Evolutionary conservation across 2,888 invertebrate genomes (phyloP).

Genomic region (Epiperipatus broadwayi): DNA sequence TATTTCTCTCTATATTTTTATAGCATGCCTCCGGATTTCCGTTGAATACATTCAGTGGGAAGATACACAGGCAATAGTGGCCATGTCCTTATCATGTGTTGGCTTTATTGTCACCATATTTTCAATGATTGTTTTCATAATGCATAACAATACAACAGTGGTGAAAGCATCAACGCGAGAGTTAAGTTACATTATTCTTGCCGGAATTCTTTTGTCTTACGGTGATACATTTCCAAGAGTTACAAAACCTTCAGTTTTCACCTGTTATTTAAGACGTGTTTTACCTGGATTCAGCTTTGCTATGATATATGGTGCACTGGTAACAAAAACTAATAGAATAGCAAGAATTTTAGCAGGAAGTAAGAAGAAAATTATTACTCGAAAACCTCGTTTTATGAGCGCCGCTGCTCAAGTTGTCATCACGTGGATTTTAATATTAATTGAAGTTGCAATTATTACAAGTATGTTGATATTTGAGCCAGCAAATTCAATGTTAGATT

Average conservation of each 20-base stretch:
- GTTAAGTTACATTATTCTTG: slow-evolving; percentile 62
- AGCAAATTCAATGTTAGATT: slow-evolving; percentile 37
- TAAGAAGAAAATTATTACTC: slow-evolving; percentile 67
- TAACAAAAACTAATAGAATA: slow-evolving; percentile 94
- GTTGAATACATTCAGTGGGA: slow-evolving; percentile 43
- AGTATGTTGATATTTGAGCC: slow-evolving; percentile 41
- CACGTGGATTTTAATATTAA: slow-evolving; percentile 61
- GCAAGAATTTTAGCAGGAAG: slow-evolving; percentile 92
- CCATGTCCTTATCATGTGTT: slow-evolving; percentile 49
- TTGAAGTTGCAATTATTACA: slow-evolving; percentile 56
- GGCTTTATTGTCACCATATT: slow-evolving; percentile 61
- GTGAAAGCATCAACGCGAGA: slow-evolving; percentile 75
- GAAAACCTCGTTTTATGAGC: slow-evolving; percentile 78
- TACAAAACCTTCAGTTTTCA: slow-evolving; percentile 50
- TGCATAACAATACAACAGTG: slow-evolving; percentile 79
- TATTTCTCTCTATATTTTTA: slow-evolving; percentile 15
- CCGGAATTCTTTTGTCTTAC: slow-evolving; percentile 61
- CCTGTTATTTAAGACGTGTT: slow-evolving; percentile 68
- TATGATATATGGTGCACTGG: slow-evolving; percentile 82
- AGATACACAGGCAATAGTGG: slow-evolving; percentile 41
- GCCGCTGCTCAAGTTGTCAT: slow-evolving; percentile 67
- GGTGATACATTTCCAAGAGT: slow-evolving; percentile 78
- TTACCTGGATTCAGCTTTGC: slow-evolving; percentile 90
- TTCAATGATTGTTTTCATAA: slow-evolving; percentile 57
- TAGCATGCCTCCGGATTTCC: slow-evolving; percentile 40